These are phyloP conservation scores for Romanogobio albipinnatus DNA, from an alignment of 2,113 vertebrate genomes.

Conservation along the genomic window DNA sequence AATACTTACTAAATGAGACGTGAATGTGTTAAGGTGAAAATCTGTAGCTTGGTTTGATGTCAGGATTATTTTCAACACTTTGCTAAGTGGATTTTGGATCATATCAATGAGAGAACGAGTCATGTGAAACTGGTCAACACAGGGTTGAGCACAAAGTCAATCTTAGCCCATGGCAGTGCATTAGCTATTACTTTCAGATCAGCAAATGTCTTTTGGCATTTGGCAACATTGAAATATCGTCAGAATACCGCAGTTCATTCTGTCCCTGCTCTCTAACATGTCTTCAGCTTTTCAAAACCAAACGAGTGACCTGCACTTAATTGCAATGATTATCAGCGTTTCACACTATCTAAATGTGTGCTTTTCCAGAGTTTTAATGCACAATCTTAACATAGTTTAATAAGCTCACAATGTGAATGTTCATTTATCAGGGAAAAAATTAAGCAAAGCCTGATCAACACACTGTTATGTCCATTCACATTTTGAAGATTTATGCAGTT, in stretches of 20 bases:
- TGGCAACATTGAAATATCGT: slow-evolving; percentile 13
- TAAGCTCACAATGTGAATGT: background rate
- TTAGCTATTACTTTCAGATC: slow-evolving; percentile 51
- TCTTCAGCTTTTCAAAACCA: background rate
- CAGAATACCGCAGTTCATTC: background rate
- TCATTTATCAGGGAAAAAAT: background rate
- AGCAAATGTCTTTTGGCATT: slow-evolving; percentile 40
- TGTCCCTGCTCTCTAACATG: background rate
- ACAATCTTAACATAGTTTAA: background rate
- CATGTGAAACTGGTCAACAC: slow-evolving; percentile 15
- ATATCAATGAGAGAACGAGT: slow-evolving; percentile 23
- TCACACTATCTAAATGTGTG: background rate
- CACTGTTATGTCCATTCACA: background rate
- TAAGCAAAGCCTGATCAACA: background rate
- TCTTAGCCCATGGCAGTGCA: slow-evolving; percentile 32
- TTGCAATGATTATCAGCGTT: background rate
- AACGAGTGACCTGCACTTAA: background rate
- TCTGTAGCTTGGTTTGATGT: background rate
- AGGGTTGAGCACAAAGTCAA: slow-evolving; percentile 43
- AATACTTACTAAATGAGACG: slow-evolving; percentile 40
- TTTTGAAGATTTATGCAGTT: too few relatives aligned
- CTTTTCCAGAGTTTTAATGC: background rate
- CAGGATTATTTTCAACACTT: slow-evolving; percentile 24
- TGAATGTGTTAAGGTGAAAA: slow-evolving; percentile 24
- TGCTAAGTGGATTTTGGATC: background rate